Base-by-base conservation (phyloP, 2,797 vertebrate species). In the Oceanodroma leucorhoa region DNA sequence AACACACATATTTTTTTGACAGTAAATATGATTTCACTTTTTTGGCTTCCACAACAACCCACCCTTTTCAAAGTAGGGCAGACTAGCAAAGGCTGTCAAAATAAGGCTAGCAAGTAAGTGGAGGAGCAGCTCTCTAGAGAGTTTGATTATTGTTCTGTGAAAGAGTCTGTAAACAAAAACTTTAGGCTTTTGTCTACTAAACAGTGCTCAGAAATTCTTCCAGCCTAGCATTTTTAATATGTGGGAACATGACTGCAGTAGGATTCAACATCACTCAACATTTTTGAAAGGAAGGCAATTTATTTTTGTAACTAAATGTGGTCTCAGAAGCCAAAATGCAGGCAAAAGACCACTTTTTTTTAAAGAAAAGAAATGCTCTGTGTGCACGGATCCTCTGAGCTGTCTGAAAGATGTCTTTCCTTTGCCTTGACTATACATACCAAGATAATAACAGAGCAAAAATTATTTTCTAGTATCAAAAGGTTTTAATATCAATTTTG, bases 141-240 rank as follows among this genome's bases (percentile, higher is more conserved):
- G 69, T 92, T 89, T 87, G 80, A 91, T 93, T 70, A 94, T 85
- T 93, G 76, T 83, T 58, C 62, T 87, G 86, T 91, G 86, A 77
- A 90, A 78, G 30, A 76, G 83, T 88, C 85, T 91, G 89, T 94
- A 96, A 96, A 94, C 94, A 97, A 96, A 96, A 96, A 91, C 96
- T 96, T 94, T 91, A 94, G 75, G 83, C 82, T 96, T 97, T 96
- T 95, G 96, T 96, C 94, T 97, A 72, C 90, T 72, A 89, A 95
- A 93, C 46, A 93, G 86, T 72, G 57, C 83, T 95, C 87, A 93
- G 93, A 92, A 94, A 95, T 89, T 93, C 87, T 92, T 95, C 75
- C 71, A 95, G 86, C 38, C 81, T 71, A 87, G 90, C 78, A 78
- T 80, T 96, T 97, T 95, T 89, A 90, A 92, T 90, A 95, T 75